A percentile compares a stretch with the other conserved stretches of the same genome.
These are phyloP conservation scores for Sterrhoptilus dennistouni DNA, from an alignment of 2,113 vertebrate genomes.

Conservation along the genomic window DNA sequence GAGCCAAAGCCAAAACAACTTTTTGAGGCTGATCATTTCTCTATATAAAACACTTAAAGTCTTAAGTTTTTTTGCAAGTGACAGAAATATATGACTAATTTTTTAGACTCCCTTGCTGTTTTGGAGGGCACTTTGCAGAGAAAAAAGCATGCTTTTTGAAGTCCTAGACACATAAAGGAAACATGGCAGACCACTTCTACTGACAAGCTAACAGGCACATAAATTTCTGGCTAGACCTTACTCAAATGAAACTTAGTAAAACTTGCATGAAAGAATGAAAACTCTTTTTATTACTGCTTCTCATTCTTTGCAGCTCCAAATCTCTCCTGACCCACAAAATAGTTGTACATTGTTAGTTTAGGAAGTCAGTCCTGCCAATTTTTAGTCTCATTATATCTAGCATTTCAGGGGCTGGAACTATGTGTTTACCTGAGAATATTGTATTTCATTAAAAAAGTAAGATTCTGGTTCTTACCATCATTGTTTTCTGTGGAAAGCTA, in stretches of 20 bases:
- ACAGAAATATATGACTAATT: conserved; percentile 48
- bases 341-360: neutral
- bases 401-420: neutral
- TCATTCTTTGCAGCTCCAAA: neutral
- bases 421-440: conserved; percentile 1
- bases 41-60: conserved; percentile 9
- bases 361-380: neutral
- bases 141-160: conserved; percentile 10
- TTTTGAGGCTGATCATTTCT: conserved; percentile 18
- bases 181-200: neutral
- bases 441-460: neutral
- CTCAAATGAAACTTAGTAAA: neutral
- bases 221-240: neutral
- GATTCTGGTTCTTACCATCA: neutral
- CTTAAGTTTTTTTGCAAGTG: conserved; percentile 20
- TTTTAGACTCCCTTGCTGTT: conserved; percentile 45
- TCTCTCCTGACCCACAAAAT: conserved; percentile 7
- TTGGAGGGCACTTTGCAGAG: conserved; percentile 4
- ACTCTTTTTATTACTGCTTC: neutral
- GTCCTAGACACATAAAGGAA: neutral
- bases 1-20: neutral
- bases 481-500: neutral
- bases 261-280: neutral
- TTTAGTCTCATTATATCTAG: neutral
- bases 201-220: conserved; percentile 17